phyloP scores from a whole-genome alignment of 2,888 invertebrate species.

The Branchinecta sandiegonensis region DNA sequence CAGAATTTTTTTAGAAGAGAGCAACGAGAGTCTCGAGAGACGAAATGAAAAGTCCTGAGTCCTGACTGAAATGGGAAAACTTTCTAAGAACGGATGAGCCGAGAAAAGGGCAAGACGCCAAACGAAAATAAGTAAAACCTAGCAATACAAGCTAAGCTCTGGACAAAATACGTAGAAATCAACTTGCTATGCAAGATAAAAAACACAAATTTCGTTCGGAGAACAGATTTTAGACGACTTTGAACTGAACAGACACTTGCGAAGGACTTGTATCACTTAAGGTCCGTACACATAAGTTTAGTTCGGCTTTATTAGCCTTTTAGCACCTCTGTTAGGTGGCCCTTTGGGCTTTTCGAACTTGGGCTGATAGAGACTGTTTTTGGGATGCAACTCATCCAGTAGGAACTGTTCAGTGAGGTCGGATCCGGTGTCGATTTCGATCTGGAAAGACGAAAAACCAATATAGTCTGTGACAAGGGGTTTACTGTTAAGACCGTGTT shows the following conservation, averaged over 20 bases:
- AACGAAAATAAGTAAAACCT: no score
- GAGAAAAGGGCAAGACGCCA: no score
- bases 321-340: slow-evolving; percentile 81
- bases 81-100: no score
- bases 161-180: not conserved
- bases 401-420: slow-evolving; percentile 81
- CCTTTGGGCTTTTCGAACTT: slow-evolving; percentile 95
- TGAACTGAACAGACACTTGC: not conserved
- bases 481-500: no score
- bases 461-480: not conserved
- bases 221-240: not conserved
- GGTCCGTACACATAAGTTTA: slow-evolving; percentile 14
- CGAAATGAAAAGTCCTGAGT: no score
- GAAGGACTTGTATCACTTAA: not conserved
- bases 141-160: not conserved
- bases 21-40: no score
- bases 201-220: not conserved
- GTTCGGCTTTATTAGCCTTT: slow-evolving; percentile 58
- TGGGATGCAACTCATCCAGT: slow-evolving; percentile 86
- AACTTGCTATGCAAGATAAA: not conserved
- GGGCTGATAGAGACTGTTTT: slow-evolving; percentile 67
- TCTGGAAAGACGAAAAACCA: slow-evolving; percentile 41
- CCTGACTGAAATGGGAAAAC: no score
- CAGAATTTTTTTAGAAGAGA: no score
- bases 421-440: slow-evolving; percentile 77